Conservation (phyloP, 2,797 vertebrate genomes). For the Galagoides demidoff region DNA sequence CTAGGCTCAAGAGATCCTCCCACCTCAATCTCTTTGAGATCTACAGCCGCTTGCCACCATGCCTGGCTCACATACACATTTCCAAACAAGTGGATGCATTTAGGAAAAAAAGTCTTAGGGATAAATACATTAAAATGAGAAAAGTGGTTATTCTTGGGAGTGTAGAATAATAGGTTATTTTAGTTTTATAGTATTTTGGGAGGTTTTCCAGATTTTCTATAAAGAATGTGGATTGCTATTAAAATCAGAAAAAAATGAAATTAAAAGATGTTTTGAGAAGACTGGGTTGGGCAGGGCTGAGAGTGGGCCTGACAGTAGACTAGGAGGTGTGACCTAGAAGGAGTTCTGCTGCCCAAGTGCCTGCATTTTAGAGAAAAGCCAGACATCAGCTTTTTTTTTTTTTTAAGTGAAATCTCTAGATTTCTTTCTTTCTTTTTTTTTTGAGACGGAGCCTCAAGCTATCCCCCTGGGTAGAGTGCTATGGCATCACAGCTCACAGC, state of each 20-base stretch:
- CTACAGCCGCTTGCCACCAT: too few relatives aligned
- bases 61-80: background rate
- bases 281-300: background rate
- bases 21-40: too few relatives aligned
- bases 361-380: background rate
- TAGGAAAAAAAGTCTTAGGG: background rate
- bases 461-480: too few relatives aligned
- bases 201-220: background rate
- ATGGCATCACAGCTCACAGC: too few relatives aligned
- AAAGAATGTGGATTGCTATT: background rate
- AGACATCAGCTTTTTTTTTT: background rate
- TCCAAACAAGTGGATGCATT: background rate
- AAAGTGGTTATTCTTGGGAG: background rate
- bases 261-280: background rate
- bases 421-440: too few relatives aligned
- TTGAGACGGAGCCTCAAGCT: too few relatives aligned
- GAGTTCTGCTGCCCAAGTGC: rapidly evolving
- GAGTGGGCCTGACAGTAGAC: background rate
- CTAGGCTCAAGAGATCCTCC: too few relatives aligned
- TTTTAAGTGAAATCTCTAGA: too few relatives aligned
- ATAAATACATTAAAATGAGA: background rate
- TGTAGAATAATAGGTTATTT: background rate
- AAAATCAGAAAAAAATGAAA: background rate
- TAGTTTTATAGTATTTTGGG: background rate
- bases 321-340: background rate